Evolutionary conservation across 2,888 invertebrate genomes (phyloP).

Genomic region (Cordylochernes scorpioides): DNA sequence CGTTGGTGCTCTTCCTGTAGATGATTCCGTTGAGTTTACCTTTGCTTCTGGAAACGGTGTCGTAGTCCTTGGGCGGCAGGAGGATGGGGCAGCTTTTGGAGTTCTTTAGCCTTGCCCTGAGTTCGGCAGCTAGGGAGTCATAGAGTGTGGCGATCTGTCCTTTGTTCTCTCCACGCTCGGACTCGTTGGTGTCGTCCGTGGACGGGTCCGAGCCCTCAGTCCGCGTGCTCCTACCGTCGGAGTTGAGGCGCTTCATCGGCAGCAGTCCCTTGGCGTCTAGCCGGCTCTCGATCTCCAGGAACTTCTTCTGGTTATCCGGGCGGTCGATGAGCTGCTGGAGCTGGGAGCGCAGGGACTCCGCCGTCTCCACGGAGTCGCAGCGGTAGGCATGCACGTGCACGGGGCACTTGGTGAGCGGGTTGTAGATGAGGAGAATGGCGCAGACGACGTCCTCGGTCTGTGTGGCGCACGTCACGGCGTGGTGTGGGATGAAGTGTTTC

Average conservation of each 20-base stretch:
- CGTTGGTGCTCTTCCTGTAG: slow-evolving; percentile 22
- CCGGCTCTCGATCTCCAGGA: slow-evolving; percentile 45
- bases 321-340: slow-evolving; percentile 49
- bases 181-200: slow-evolving; percentile 5
- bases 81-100: slow-evolving; percentile 35
- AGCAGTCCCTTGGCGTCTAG: slow-evolving; percentile 23
- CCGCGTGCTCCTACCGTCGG: slow-evolving; percentile 14
- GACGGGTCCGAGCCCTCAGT: slow-evolving; percentile 14
- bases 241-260: slow-evolving; percentile 8
- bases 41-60: slow-evolving; percentile 53
- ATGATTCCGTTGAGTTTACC: slow-evolving; percentile 49
- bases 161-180: slow-evolving; percentile 1
- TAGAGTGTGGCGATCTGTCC: slow-evolving; percentile 42
- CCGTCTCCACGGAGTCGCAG: slow-evolving; percentile 67
- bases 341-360: slow-evolving; percentile 55
- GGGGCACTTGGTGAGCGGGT: slow-evolving; percentile 75
- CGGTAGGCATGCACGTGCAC: slow-evolving; percentile 83
- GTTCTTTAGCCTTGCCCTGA: slow-evolving; percentile 42
- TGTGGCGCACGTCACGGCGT: slow-evolving; percentile 67
- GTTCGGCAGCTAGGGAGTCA: slow-evolving; percentile 68
- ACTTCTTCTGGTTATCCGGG: slow-evolving; percentile 59
- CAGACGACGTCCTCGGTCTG: slow-evolving; percentile 71
- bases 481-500: slow-evolving; percentile 77
- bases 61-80: slow-evolving; percentile 75
- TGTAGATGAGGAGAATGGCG: slow-evolving; percentile 67